Percentiles rank a stretch among this genome's conserved stretches.
These are phyloP conservation scores for Calyptomena viridis DNA, from an alignment of 2,113 vertebrate genomes.

Conservation along the genomic window DNA sequence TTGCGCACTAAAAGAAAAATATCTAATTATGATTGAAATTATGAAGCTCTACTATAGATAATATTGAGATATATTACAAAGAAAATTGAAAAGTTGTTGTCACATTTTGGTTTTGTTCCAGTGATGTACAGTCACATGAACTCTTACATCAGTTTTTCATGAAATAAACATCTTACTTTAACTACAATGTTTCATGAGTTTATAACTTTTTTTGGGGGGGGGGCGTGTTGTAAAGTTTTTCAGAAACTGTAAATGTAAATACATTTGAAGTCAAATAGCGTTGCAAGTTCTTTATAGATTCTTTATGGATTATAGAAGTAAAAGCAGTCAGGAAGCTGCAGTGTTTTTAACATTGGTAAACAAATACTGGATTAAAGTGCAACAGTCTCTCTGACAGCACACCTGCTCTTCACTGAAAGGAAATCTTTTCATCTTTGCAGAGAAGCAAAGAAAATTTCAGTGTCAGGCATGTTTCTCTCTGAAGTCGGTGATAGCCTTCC, in stretches of 20 bases:
- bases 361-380: conserved; percentile 91
- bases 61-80: conserved; percentile 48
- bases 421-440: conserved; percentile 20
- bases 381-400: conserved; percentile 67
- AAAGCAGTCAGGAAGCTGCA: conserved; percentile 74
- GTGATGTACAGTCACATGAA: conserved; percentile 69
- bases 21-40: conserved; percentile 59
- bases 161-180: conserved; percentile 57
- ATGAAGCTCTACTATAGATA: conserved; percentile 48
- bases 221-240: not conserved
- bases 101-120: conserved; percentile 79
- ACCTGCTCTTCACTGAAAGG: conserved; percentile 55
- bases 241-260: conserved; percentile 62
- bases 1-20: conserved; percentile 60
- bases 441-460: not conserved
- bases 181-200: conserved; percentile 30
- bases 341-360: conserved; percentile 79
- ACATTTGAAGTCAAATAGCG: conserved; percentile 63
- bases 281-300: conserved; percentile 52
- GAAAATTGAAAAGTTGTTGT: conserved; percentile 53
- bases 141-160: conserved; percentile 46
- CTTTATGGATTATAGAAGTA: conserved; percentile 35
- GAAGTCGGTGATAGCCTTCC: conserved; percentile 91
- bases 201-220: not conserved
- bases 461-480: conserved; percentile 82